Conservation (phyloP, 2,797 vertebrate genomes). For the Calcarius lapponicus region DNA sequence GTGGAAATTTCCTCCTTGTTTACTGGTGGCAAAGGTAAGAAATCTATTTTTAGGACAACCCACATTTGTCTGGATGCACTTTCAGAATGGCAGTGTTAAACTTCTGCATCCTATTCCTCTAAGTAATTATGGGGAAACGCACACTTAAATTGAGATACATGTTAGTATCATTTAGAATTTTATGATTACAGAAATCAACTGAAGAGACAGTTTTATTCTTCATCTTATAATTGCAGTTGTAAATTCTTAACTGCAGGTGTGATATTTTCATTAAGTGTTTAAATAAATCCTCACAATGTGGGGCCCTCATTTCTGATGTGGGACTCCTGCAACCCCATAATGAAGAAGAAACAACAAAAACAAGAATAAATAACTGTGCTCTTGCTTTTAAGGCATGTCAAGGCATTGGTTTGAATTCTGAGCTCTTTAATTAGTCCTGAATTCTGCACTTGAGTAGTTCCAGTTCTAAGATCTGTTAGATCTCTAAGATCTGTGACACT, state of each 20-base stretch:
- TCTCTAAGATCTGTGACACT: not conserved
- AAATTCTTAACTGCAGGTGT: constrained; percentile 28
- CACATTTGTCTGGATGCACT: not conserved
- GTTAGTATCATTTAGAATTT: not conserved
- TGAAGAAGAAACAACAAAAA: not conserved
- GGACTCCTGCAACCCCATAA: not conserved
- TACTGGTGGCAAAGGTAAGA: not conserved
- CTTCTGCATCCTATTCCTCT: not conserved
- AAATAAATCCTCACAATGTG: constrained; percentile 18
- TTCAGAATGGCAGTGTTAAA: not conserved
- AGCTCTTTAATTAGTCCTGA: not conserved
- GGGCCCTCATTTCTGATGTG: not conserved
- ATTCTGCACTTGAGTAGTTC: not conserved
- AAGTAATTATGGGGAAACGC: not conserved
- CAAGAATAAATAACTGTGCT: not conserved
- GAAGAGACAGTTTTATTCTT: constrained; percentile 37
- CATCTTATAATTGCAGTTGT: not conserved
- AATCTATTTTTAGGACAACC: not conserved
- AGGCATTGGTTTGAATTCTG: not conserved
- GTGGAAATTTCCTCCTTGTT: not conserved
- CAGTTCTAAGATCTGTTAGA: not conserved
- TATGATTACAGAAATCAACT: not conserved
- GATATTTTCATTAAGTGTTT: constrained; percentile 9
- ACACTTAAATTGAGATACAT: not conserved
- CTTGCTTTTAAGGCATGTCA: not conserved